Conservation (phyloP, 2,797 vertebrate genomes). For the Margarornis squamiger region DNA sequence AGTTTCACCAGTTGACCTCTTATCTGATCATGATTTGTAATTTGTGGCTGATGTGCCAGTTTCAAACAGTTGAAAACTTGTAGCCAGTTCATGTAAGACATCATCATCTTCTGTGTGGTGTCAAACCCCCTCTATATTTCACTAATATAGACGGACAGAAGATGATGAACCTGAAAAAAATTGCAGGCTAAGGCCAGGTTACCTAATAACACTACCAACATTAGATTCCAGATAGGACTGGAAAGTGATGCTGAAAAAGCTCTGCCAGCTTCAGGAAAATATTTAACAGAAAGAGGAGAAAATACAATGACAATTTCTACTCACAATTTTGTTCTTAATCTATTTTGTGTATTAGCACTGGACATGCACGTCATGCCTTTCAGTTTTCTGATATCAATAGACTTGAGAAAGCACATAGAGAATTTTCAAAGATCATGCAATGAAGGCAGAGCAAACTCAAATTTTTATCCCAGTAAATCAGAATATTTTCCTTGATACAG, state of each 20-base stretch:
- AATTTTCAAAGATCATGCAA: neutral
- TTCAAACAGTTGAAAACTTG: neutral
- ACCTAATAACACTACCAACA: neutral
- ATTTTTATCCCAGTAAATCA: neutral
- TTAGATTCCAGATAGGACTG: neutral
- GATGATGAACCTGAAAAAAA: neutral
- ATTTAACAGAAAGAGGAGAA: neutral
- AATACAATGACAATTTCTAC: neutral
- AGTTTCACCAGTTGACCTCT: neutral
- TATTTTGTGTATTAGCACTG: neutral
- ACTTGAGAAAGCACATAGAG: neutral
- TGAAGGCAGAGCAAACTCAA: neutral
- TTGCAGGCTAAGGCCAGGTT: neutral
- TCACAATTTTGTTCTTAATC: neutral
- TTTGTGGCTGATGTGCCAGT: neutral
- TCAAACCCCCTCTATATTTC: neutral
- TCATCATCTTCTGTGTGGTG: neutral
- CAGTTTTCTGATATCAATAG: neutral
- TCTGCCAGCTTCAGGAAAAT: neutral
- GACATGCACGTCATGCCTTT: neutral
- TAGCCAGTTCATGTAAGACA: neutral
- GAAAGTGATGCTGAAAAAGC: neutral
- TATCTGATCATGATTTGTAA: fast-evolving
- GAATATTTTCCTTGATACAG: neutral
- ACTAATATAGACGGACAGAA: neutral